Evolutionary conservation across 2,888 invertebrate species (phyloP).

Genomic region (Oxyteleia sp.): DNA sequence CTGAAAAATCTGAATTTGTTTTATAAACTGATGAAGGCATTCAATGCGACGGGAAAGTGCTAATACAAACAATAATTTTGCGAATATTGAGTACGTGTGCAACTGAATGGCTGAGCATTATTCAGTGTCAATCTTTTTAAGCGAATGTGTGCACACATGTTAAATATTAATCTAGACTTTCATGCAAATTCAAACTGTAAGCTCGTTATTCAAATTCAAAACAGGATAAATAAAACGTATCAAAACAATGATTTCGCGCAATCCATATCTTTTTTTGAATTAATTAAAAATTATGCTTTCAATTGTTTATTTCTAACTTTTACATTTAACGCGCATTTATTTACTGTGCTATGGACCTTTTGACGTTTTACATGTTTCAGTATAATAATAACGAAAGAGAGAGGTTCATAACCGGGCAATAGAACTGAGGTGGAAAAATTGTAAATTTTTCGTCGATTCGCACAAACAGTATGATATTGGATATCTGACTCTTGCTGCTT

Average conservation of each 20-base stretch:
- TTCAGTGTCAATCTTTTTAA: constrained; percentile 60
- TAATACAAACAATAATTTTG: constrained; percentile 50
- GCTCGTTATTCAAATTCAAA: constrained; percentile 50
- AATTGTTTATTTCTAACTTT: not conserved
- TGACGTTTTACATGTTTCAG: constrained; percentile 10
- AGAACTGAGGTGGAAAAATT: constrained; percentile 66
- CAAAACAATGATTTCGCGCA: constrained; percentile 13
- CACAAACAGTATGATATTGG: constrained; percentile 69
- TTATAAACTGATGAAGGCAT: constrained; percentile 41
- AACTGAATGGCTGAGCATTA: constrained; percentile 31
- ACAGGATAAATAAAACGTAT: constrained; percentile 25
- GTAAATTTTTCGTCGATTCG: constrained; percentile 59
- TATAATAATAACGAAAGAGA: constrained; percentile 3
- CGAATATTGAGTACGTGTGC: constrained; percentile 41
- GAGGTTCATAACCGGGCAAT: constrained; percentile 21
- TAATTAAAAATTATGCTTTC: too few relatives aligned
- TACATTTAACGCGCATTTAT: not conserved
- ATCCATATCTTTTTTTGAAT: too few relatives aligned
- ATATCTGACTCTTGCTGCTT: constrained; percentile 66
- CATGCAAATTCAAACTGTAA: constrained; percentile 39
- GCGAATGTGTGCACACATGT: constrained; percentile 30
- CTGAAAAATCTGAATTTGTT: constrained; percentile 25
- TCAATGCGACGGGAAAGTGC: constrained; percentile 11
- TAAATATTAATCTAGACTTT: constrained; percentile 47
- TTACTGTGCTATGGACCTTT: constrained; percentile 3